Percentiles rank a stretch among this genome's conserved stretches.
Evolutionary conservation across 1,140 invertebrate genomes (phyloP).

Genomic region (Temnothorax longispinosus): DNA sequence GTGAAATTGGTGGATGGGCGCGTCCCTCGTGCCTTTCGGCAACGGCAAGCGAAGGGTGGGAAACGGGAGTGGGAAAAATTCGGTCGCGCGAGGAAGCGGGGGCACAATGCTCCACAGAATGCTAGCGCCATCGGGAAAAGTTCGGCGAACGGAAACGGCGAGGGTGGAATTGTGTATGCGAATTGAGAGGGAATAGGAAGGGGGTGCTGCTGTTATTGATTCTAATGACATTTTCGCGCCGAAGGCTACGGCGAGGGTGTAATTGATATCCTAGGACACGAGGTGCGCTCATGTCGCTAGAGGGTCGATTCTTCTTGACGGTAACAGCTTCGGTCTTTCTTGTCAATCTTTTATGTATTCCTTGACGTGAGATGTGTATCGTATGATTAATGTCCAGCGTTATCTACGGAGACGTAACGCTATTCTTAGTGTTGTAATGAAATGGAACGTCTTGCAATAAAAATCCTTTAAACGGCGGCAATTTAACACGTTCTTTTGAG

Average conservation of each 20-base stretch:
- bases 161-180: conserved; percentile 75
- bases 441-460: neutral
- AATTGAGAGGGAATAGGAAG: conserved; percentile 67
- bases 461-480: neutral
- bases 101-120: conserved; percentile 73
- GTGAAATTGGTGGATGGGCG: conserved; percentile 72
- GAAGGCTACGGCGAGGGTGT: conserved; percentile 76
- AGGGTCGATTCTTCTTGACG: neutral
- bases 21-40: conserved; percentile 14
- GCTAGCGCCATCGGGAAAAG: conserved; percentile 76
- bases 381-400: neutral
- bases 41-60: conserved; percentile 38
- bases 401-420: neutral
- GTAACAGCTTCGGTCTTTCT: neutral
- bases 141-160: conserved; percentile 75
- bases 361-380: neutral
- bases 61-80: conserved; percentile 72
- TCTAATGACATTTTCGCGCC: conserved; percentile 83
- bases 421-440: neutral
- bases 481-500: neutral
- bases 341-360: neutral
- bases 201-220: conserved; percentile 78
- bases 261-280: conserved; percentile 77
- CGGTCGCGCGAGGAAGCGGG: conserved; percentile 64
- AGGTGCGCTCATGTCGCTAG: conserved; percentile 31